Conservation (phyloP, 2,888 invertebrate genomes). For the Lithophane semibrunnea region DNA sequence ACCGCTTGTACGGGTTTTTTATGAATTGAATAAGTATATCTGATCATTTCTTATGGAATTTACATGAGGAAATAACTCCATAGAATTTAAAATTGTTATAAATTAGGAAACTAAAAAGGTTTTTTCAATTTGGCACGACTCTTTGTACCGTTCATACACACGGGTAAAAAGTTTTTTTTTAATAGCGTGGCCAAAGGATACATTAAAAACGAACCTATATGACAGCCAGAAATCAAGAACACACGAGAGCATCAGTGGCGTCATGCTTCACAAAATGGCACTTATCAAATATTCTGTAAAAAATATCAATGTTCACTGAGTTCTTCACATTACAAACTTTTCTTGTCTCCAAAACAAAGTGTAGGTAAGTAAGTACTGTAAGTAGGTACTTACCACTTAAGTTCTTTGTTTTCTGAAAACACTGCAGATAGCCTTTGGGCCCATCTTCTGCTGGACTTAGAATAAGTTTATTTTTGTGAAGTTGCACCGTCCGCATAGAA, state of each 20-base stretch:
- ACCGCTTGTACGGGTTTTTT: neutral
- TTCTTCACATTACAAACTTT: conserved; percentile 24
- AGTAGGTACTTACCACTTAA: conserved; percentile 24
- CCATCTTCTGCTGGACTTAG: conserved; percentile 1
- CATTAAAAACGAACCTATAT: neutral
- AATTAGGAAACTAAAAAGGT: neutral
- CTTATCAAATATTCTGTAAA: conserved; percentile 13
- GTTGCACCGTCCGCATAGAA: conserved; percentile 4
- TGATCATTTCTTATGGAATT: neutral
- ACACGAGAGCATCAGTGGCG: no score
- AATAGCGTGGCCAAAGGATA: neutral
- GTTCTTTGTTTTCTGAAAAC: conserved; percentile 13
- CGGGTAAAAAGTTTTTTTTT: neutral
- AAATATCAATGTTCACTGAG: conserved; percentile 32
- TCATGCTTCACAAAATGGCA: neutral
- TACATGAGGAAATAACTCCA: neutral
- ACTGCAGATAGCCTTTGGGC: neutral
- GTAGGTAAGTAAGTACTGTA: conserved; percentile 12
- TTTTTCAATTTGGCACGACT: neutral
- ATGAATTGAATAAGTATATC: neutral
- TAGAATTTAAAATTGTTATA: neutral
- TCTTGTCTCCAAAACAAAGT: conserved; percentile 23
- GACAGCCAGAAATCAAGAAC: no score
- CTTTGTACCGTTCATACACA: neutral
- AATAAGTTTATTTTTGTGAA: neutral